Base-by-base conservation (phyloP, 2,888 invertebrate species). In the Eristalinus aeneus region DNA sequence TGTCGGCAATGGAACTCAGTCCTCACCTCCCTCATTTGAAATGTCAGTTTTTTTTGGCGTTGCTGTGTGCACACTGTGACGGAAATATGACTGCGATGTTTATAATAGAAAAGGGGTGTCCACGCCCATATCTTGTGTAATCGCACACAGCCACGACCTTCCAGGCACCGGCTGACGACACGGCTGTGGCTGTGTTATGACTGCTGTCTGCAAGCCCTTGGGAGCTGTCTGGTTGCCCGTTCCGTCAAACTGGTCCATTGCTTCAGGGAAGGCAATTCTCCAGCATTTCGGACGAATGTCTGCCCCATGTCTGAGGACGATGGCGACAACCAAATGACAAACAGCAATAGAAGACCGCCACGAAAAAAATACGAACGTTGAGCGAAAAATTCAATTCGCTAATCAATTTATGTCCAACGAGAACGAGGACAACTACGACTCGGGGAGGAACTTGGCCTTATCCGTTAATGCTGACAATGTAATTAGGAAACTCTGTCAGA, bases 321-420 rank as follows among this genome's bases (percentile, higher is more conserved):
- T 58, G 32, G 61, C 56, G 54, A 54, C 20, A 69, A 61, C 79
- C 71, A 69, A 75, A 80, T 67, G 75, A 75, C 71, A 84, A 75
- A 79, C 64, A 71, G 60, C 61, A 39, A 36, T 60, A 58, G 31
- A 58, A n/a, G 53, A 39, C 56, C n/a, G 10, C 22, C 39, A 54
- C 8, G 11, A 20, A 58, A 31, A 54, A 76, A 69, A 67, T 67
- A 68, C 31, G 39, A 83, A 77, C 76, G 65, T 63, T 22, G 36
- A 54, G 68, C 68, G 27, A 73, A 86, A 85, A 86, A 86, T 74
- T 82, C 86, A 82, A 74, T 86, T 78, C 82, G 71, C 86, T 86
- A 86, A 86, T 86, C 86, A 86, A 82, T 86, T 86, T 86, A 86
- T 78, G 82, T 77, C 82, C 86, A 74, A 74, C 63, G 67, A 76